Conservation (phyloP, 2,797 vertebrate species). For the Sebastes taczanowskii region DNA sequence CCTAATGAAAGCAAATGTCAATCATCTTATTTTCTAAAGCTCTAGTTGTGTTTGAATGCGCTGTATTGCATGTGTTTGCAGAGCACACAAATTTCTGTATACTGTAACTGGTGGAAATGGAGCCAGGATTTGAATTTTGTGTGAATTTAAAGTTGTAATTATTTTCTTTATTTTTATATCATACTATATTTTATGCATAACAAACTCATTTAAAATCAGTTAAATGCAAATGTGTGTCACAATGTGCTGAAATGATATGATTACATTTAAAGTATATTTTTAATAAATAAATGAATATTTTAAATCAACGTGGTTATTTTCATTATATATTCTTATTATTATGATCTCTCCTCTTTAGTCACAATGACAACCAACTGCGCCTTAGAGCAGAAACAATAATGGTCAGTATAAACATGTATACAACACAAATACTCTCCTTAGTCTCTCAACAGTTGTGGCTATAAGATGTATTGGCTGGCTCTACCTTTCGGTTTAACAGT, state of each 20-base stretch:
- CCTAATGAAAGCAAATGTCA: constrained; percentile 32
- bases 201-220: constrained; percentile 10
- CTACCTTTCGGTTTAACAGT: not conserved
- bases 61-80: constrained; percentile 25
- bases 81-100: constrained; percentile 32
- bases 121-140: constrained; percentile 45
- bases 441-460: not conserved
- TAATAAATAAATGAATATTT: constrained; percentile 70
- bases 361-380: not conserved
- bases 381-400: not conserved
- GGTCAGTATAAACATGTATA: not conserved
- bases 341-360: not conserved
- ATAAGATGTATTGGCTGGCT: not conserved
- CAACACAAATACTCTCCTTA: not conserved
- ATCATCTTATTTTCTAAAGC: constrained; percentile 34
- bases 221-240: constrained; percentile 6
- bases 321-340: not conserved
- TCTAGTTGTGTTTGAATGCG: constrained; percentile 40
- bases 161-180: constrained; percentile 59
- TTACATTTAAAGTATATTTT: constrained; percentile 71
- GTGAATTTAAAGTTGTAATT: constrained; percentile 44
- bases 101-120: constrained; percentile 55
- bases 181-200: constrained; percentile 45
- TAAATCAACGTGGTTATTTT: not conserved
- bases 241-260: constrained; percentile 48